phyloP scores from a whole-genome alignment of 2,113 vertebrate species.

The Cyanistes caeruleus region DNA sequence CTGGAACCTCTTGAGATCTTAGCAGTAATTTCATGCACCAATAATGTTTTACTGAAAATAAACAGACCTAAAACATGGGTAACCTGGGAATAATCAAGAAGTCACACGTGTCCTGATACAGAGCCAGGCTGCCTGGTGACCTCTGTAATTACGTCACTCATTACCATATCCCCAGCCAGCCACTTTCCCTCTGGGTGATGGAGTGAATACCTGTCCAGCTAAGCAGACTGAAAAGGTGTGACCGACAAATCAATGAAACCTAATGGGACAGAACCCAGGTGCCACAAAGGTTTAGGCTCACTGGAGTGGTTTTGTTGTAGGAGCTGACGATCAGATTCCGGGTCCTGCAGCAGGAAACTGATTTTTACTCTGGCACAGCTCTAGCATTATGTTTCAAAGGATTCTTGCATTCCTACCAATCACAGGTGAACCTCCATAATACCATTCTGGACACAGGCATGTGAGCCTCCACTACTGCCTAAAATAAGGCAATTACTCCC shows the following conservation, averaged over 20 bases:
- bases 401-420: not conserved
- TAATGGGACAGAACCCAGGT: not conserved
- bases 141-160: not conserved
- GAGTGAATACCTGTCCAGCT: not conserved
- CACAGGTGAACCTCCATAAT: not conserved
- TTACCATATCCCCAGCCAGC: not conserved
- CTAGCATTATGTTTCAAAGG: accelerated
- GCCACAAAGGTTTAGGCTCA: not conserved
- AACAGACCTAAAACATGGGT: conserved; percentile 29
- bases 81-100: conserved; percentile 29
- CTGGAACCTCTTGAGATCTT: conserved; percentile 19
- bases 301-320: not conserved
- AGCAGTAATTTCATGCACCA: conserved; percentile 38
- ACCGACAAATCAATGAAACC: conserved; percentile 4
- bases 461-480: not conserved
- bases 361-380: not conserved
- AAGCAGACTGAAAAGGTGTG: not conserved
- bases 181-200: not conserved
- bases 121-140: not conserved
- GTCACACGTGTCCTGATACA: not conserved
- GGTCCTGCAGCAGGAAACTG: not conserved
- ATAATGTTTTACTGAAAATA: conserved; percentile 33
- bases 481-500: not conserved
- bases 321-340: not conserved
- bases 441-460: not conserved